Base-by-base conservation (phyloP, 2,113 vertebrate genomes). In the Poecilia latipinna region DNA sequence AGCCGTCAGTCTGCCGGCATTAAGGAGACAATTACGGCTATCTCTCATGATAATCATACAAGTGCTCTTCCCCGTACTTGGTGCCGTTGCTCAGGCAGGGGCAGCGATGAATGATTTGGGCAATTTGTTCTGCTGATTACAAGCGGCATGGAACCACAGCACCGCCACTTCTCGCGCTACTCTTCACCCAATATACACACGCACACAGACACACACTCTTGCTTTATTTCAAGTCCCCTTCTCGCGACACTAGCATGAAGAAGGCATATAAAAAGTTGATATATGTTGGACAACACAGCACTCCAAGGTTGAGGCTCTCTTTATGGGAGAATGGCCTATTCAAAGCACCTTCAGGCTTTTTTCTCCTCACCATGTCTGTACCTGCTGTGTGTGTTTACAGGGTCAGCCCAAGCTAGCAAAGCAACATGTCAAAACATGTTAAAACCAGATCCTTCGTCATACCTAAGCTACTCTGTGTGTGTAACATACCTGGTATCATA, bases 71-170 rank as follows among this genome's bases (percentile, higher is more conserved):
- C 22, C 87, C 79, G 31, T 87, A 87, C 77, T 80, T 70, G 54
- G 77, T 65, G 70, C 48, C 70, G 65, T 80, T 86, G 82, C 89
- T 84, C 85, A 78, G 83, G 84, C 90, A 80, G 87, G 85, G 89
- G 88, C 78, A 75, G 86, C 88, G 86, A 66, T 95, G 94, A 95
- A 94, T 95, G 94, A 94, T 95, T 93, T 90, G 91, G 93, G 86
- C 93, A 94, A 94, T 95, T 94, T 94, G 93, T 92, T 93, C 87
- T 79, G 86, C 90, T 94, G 93, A 94, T 94, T 94, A 94, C 86
- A 66, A 92, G 86, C 86, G 35, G 85, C 85, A 78, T 87, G 87
- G 78, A 92, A 88, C 83, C 74, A 70, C 71, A 64, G 82, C 88
- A 70, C 89, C 86, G 75, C 78, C 68, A 66, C 57, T 65, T 80